A percentile compares a stretch with the other conserved stretches of the same genome.
phyloP scores from a whole-genome alignment of 2,797 vertebrate genomes.

The Heteromormyrus szaboi region DNA sequence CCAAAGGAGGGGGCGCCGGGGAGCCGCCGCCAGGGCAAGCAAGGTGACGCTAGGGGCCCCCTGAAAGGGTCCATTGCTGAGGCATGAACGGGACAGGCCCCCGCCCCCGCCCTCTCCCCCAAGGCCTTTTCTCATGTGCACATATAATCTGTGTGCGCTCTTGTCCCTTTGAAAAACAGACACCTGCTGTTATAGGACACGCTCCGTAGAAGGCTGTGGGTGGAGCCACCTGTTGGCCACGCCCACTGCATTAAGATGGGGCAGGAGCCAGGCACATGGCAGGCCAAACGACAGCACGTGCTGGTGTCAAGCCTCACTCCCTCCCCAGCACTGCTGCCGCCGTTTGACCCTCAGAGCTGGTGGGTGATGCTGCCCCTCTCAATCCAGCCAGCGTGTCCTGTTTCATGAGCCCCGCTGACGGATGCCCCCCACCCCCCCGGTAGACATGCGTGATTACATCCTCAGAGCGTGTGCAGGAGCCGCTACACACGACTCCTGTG shows the following conservation, averaged over 20 bases:
- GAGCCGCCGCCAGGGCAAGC: not conserved
- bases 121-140: not conserved
- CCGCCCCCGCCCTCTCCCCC: not conserved
- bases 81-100: not conserved
- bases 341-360: not conserved
- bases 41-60: not conserved
- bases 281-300: not conserved
- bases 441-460: not conserved
- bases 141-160: not conserved
- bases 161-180: not conserved
- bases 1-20: not conserved
- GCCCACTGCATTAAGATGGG: not conserved
- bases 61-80: not conserved
- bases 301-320: not conserved
- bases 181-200: not conserved
- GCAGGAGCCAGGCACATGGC: not conserved
- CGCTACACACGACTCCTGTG: not conserved
- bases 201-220: not conserved
- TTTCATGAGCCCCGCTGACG: not conserved
- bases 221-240: not conserved
- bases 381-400: not conserved
- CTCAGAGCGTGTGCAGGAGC: not conserved
- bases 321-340: not conserved
- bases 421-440: not conserved
- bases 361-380: not conserved